Conservation (phyloP, 2,888 invertebrate species). For the Arge pagana region DNA sequence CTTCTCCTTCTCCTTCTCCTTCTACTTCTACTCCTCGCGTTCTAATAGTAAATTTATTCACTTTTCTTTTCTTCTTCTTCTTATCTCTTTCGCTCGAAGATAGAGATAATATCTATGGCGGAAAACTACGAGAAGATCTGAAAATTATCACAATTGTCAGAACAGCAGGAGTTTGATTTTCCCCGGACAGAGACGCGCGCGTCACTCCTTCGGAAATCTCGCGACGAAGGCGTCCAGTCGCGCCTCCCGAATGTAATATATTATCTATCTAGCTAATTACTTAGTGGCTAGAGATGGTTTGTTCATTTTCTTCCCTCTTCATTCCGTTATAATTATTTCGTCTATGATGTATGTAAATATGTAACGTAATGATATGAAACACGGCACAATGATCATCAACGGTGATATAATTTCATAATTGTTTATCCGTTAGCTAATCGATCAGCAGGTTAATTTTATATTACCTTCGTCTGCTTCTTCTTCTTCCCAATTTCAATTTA, state of each 20-base stretch:
- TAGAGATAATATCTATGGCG: no score
- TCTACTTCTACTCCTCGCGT: background rate
- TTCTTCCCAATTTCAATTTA: slow-evolving; percentile 4
- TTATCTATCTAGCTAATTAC: slow-evolving; percentile 29
- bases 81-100: no score
- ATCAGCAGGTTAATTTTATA: slow-evolving; percentile 5
- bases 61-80: background rate
- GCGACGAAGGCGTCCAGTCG: background rate
- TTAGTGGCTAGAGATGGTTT: slow-evolving; percentile 33
- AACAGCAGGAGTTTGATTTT: slow-evolving; percentile 22
- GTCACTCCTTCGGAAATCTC: slow-evolving; percentile 16
- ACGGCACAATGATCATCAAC: slow-evolving; percentile 46
- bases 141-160: slow-evolving; percentile 31
- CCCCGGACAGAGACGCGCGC: slow-evolving; percentile 21
- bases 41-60: background rate
- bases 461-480: background rate
- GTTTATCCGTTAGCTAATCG: slow-evolving; percentile 6
- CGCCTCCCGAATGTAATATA: background rate
- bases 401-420: slow-evolving; percentile 37
- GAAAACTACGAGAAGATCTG: no score
- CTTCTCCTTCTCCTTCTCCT: background rate
- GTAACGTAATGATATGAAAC: slow-evolving; percentile 49
- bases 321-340: background rate
- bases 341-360: slow-evolving; percentile 21
- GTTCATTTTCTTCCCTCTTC: slow-evolving; percentile 28